Base-by-base conservation (phyloP, 2,888 invertebrate species). In the Teinopalpus imperialis region DNA sequence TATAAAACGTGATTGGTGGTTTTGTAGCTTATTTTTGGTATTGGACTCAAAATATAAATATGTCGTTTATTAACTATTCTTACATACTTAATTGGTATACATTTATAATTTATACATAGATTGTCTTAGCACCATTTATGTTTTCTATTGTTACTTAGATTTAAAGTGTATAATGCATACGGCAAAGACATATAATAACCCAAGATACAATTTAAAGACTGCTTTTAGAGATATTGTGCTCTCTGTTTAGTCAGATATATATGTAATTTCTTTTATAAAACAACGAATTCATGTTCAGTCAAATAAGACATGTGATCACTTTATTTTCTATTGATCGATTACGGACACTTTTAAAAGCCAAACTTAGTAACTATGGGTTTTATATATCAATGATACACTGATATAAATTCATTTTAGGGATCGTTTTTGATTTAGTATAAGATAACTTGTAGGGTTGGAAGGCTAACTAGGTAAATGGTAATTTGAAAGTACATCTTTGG, bases 11-110 rank as follows among this genome's bases (percentile, higher is more conserved):
- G 56, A 74, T 85, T 82, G 85, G 85, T 85, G 85, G 85, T 81
- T 73, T 74, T 74, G 63, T 70, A 57, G 64, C 66, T 69, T 53
- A 75, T 82, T 81, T 55, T 85, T 85, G 85, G 85, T 74, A 81
- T 82, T 69, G 59, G 69, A 75, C 65, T 71, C 66, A 63, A 67
- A 63, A 66, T 62, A 63, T 57, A 62, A 53, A 61, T 56, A 55
- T 55, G 26, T 54, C 44, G 27, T 53, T 5, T 40, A 41, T 10
- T 12, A 54, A 53, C 29, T 56, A 55, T 49, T 30, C 44, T 43
- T 57, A 54, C 48, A 45, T 52, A 55, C n/a, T 35, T 37, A 35
- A 44, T 31, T 47, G 41, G 43, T 51, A 47, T 47, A 53, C 31
- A 47, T 36, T 52, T 34, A 53, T 8, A 40, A 30, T n/a, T 32